Evolutionary conservation across 2,113 vertebrate species (phyloP).

Genomic region (Anthoscopus minutus): DNA sequence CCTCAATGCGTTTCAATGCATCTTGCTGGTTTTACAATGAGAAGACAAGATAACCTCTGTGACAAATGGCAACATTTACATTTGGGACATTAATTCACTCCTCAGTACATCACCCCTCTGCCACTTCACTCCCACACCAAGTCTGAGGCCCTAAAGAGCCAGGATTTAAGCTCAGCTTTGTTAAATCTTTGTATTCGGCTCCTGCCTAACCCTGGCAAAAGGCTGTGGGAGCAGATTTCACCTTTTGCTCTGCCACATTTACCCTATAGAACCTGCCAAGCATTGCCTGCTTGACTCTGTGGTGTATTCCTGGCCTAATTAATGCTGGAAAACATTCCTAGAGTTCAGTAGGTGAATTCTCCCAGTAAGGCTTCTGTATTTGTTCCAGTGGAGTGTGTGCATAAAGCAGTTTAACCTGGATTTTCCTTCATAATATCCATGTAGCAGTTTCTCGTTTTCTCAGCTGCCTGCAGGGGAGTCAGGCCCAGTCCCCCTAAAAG

Average conservation of each 20-base stretch:
- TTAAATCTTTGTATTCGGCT: background rate
- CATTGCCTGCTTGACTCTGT: background rate
- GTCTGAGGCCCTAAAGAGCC: background rate
- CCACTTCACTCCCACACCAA: background rate
- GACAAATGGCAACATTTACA: background rate
- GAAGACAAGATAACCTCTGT: background rate
- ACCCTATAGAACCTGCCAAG: background rate
- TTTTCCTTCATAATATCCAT: background rate
- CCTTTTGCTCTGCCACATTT: background rate
- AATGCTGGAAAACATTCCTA: background rate
- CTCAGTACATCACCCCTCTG: background rate
- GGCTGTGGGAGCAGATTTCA: background rate
- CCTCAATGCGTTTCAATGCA: background rate
- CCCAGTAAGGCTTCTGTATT: background rate
- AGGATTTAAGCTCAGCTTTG: background rate
- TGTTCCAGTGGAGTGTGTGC: rapidly evolving
- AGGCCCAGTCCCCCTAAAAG: background rate
- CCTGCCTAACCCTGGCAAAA: background rate
- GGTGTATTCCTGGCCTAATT: background rate
- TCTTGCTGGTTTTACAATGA: background rate
- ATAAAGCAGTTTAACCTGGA: background rate
- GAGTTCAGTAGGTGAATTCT: background rate
- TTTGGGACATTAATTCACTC: background rate
- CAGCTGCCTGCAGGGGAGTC: background rate
- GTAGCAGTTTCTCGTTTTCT: background rate